Evolutionary conservation across 1,140 invertebrate species (phyloP).

Genomic region (Cardiocondyla obscurior): DNA sequence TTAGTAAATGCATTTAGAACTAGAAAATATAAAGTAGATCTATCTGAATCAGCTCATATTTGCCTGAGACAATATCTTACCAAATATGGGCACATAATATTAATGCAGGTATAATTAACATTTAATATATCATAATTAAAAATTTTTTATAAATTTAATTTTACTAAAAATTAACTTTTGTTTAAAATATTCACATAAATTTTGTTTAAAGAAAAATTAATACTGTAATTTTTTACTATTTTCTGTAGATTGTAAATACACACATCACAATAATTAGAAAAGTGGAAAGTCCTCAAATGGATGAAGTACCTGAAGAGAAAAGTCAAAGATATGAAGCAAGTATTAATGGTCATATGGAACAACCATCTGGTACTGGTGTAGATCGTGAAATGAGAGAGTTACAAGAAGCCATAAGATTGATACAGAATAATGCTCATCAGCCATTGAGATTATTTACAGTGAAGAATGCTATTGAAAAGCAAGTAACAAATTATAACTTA

Average conservation of each 20-base stretch:
- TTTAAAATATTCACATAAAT: too few species aligned
- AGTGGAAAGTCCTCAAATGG: slow-evolving; percentile 71
- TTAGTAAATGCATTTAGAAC: slow-evolving; percentile 87
- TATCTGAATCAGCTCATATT: slow-evolving; percentile 87
- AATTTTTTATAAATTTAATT: too few species aligned
- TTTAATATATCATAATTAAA: too few species aligned
- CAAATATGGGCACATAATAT: slow-evolving; percentile 87
- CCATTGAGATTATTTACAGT: slow-evolving; percentile 86
- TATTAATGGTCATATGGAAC: slow-evolving; percentile 86
- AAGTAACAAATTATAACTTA: slow-evolving; percentile 66
- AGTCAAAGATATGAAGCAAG: slow-evolving; percentile 70
- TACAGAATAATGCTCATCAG: slow-evolving; percentile 84
- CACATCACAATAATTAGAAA: slow-evolving; percentile 81
- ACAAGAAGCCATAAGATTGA: slow-evolving; percentile 86
- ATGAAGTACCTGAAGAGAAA: slow-evolving; percentile 73
- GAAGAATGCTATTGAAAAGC: slow-evolving; percentile 86
- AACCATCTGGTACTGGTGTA: slow-evolving; percentile 83
- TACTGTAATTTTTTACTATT: slow-evolving; percentile 22
- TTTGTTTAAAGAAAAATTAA: background rate
- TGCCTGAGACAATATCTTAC: slow-evolving; percentile 87
- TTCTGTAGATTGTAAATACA: slow-evolving; percentile 80
- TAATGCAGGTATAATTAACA: slow-evolving; percentile 87
- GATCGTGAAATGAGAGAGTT: slow-evolving; percentile 86
- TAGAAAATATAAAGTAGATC: slow-evolving; percentile 88
- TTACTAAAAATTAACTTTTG: too few species aligned